phyloP scores from a whole-genome alignment of 2,797 vertebrate genomes.

The Pseudotriccus pelzelni region DNA sequence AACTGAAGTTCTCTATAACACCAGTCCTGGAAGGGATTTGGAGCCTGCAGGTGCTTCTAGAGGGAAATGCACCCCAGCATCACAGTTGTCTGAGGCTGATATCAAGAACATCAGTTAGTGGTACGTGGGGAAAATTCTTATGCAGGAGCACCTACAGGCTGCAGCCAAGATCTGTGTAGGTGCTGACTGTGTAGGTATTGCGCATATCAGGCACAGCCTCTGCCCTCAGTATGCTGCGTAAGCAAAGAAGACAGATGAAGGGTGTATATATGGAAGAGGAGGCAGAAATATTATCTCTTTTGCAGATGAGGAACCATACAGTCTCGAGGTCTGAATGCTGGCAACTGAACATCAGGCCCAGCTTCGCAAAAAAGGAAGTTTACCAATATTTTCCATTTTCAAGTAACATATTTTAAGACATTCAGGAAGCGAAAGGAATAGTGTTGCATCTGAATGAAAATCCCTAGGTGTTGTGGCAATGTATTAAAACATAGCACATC shows the following conservation, averaged over 20 bases:
- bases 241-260: background rate
- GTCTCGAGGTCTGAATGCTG: background rate
- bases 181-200: background rate
- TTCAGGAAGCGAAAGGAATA: background rate
- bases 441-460: conserved; percentile 7
- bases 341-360: background rate
- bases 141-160: background rate
- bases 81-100: background rate
- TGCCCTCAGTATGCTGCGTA: background rate
- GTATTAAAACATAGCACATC: background rate
- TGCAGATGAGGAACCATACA: background rate
- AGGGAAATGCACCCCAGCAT: background rate
- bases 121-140: background rate
- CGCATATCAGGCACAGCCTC: background rate
- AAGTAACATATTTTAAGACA: background rate
- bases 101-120: background rate
- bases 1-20: background rate
- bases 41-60: background rate
- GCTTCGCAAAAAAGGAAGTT: background rate
- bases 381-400: background rate
- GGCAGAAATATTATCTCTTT: background rate
- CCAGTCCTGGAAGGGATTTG: background rate
- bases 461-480: conserved; percentile 5
- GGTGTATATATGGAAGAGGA: background rate
- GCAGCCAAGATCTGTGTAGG: background rate